Evolutionary conservation across 2,797 vertebrate genomes (phyloP).

Genomic region (Muscicapa comitata): DNA sequence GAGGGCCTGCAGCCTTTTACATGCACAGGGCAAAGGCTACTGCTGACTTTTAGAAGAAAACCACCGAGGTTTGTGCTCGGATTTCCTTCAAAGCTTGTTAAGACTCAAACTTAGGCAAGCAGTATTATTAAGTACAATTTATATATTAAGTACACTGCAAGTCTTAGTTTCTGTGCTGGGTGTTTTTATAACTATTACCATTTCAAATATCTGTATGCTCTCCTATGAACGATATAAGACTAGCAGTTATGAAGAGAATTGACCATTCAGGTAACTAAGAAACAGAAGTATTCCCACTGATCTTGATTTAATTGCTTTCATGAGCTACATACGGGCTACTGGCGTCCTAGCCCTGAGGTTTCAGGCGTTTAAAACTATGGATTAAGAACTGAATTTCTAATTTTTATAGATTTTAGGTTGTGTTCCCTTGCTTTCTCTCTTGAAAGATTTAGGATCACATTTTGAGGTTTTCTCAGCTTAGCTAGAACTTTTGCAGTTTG

Average conservation of each 20-base stretch:
- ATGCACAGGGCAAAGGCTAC: rapidly evolving
- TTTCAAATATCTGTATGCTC: rapidly evolving
- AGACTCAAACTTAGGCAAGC: neutral
- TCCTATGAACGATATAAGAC: neutral
- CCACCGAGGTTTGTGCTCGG: neutral
- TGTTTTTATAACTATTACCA: neutral
- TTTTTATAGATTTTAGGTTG: neutral
- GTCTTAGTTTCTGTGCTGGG: neutral
- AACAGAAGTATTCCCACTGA: rapidly evolving
- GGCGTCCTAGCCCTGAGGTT: neutral
- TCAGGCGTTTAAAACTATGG: neutral
- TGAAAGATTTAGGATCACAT: neutral
- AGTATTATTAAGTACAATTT: neutral
- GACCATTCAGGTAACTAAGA: neutral
- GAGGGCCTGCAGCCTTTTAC: rapidly evolving
- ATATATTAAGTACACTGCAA: neutral
- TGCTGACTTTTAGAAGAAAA: rapidly evolving
- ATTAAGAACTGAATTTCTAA: neutral
- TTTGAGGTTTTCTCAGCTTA: neutral
- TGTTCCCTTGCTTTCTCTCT: neutral
- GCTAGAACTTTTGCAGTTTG: neutral
- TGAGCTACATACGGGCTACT: neutral
- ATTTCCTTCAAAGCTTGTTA: neutral
- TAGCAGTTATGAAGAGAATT: neutral
- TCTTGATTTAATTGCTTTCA: neutral